phyloP scores from a whole-genome alignment of 2,797 vertebrate genomes.

The Eurystomus glaucurus region DNA sequence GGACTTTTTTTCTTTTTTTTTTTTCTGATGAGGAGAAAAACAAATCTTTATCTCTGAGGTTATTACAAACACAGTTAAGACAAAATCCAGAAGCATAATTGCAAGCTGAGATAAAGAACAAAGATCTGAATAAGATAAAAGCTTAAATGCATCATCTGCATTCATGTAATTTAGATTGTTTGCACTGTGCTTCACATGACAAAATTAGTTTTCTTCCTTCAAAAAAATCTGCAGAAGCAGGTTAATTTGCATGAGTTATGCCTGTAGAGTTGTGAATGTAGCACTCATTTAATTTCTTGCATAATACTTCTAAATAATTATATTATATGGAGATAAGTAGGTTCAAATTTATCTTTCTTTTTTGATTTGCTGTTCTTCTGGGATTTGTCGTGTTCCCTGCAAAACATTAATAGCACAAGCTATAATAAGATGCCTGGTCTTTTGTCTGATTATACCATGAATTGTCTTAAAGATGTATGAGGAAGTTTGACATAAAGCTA shows the following conservation, averaged over 20 bases:
- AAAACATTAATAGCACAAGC: background rate
- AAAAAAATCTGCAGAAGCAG: background rate
- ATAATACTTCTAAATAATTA: background rate
- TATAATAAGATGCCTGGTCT: background rate
- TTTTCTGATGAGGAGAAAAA: background rate
- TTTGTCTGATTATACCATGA: background rate
- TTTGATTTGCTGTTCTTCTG: background rate
- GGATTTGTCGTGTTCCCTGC: background rate
- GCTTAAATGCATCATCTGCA: background rate
- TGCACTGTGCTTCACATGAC: background rate
- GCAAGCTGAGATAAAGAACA: background rate
- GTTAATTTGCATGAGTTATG: background rate
- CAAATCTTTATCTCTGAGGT: background rate
- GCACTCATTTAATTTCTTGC: background rate
- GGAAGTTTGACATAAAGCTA: background rate
- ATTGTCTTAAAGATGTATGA: background rate
- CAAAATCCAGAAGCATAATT: background rate
- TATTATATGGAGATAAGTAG: background rate
- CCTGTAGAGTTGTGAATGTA: background rate
- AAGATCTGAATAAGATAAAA: background rate
- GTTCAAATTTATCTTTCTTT: background rate
- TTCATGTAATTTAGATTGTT: background rate
- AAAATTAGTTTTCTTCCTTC: background rate
- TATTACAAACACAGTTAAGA: background rate
- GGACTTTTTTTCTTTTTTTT: background rate